phyloP scores from a whole-genome alignment of 2,888 invertebrate genomes.

The Dinocampus coccinellae region DNA sequence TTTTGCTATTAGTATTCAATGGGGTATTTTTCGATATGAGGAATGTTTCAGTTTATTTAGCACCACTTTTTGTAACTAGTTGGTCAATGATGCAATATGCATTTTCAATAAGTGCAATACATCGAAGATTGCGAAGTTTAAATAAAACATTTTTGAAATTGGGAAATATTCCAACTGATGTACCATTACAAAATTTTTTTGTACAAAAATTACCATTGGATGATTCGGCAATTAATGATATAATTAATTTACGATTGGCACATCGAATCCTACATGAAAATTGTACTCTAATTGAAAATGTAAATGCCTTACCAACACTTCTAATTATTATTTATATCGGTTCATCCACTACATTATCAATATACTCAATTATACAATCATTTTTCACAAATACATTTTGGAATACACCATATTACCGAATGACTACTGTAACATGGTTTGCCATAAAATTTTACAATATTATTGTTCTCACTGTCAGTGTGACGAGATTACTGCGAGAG shows the following conservation, averaged over 20 bases:
- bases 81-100: constrained; percentile 30
- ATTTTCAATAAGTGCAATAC: constrained; percentile 18
- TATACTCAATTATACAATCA: constrained; percentile 26
- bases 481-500: constrained; percentile 20
- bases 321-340: constrained; percentile 5
- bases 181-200: not conserved
- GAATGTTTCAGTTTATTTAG: not conserved
- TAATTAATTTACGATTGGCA: not conserved
- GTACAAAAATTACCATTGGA: not conserved
- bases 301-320: constrained; percentile 33
- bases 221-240: not conserved
- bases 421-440: not conserved
- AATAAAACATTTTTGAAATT: constrained; percentile 18
- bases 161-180: not conserved
- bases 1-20: not conserved
- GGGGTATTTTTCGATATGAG: not conserved
- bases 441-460: not conserved
- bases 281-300: constrained; percentile 18
- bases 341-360: not conserved
- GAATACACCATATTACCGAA: not conserved
- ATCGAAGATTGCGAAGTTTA: constrained; percentile 8
- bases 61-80: constrained; percentile 30
- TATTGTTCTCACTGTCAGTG: constrained; percentile 17
- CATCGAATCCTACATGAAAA: constrained; percentile 29
- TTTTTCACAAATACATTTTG: not conserved